Evolutionary conservation across 2,888 invertebrate genomes (phyloP).

Genomic region (Cerceris ruficornis): DNA sequence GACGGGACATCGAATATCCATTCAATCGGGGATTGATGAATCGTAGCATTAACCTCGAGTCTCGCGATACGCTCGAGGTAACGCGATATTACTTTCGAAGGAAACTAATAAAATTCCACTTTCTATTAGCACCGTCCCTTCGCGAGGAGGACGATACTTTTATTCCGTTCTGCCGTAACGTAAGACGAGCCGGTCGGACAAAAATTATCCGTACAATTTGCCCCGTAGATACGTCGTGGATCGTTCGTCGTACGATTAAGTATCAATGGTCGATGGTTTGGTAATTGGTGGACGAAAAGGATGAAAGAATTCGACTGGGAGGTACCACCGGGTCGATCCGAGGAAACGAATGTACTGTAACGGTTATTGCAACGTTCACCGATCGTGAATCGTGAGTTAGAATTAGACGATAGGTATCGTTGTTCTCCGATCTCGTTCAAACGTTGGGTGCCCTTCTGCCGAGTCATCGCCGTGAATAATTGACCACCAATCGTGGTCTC

Average conservation of each 20-base stretch:
- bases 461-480: constrained; percentile 65
- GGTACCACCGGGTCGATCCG: constrained; percentile 13
- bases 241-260: not conserved
- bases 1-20: constrained; percentile 16
- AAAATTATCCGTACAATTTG: not conserved
- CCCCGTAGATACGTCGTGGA: not conserved
- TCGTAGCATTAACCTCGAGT: constrained; percentile 43
- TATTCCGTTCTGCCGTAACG: not conserved
- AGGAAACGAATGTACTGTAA: constrained; percentile 35
- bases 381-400: constrained; percentile 54
- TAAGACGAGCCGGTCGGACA: not conserved
- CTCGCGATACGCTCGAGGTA: constrained; percentile 34
- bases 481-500: constrained; percentile 47
- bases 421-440: constrained; percentile 55
- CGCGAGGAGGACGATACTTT: not conserved
- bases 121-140: not conserved
- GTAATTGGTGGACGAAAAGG: constrained; percentile 25
- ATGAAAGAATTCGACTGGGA: constrained; percentile 22
- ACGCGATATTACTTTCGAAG: constrained; percentile 50
- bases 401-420: constrained; percentile 64
- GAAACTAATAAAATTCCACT: constrained; percentile 33
- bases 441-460: constrained; percentile 39
- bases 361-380: constrained; percentile 34
- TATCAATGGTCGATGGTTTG: not conserved
- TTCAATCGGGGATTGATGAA: constrained; percentile 48